A percentile compares a stretch with the other conserved stretches of the same genome.
Evolutionary conservation across 2,888 invertebrate genomes (phyloP).

Genomic region (Caradrina clavipalpis): DNA sequence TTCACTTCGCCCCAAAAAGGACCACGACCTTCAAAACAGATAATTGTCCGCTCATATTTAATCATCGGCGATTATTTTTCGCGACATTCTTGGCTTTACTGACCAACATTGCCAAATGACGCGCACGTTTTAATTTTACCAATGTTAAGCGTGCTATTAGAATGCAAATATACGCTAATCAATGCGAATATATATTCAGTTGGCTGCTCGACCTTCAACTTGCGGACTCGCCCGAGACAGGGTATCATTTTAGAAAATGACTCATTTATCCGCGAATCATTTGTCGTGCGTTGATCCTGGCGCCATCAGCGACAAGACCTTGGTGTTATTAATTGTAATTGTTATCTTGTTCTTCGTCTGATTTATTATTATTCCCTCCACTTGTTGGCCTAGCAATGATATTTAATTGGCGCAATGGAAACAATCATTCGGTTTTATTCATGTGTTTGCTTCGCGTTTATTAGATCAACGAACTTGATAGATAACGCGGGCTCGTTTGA

Average conservation of each 20-base stretch:
- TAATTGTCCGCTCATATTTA: constrained; percentile 46
- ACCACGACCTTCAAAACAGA: constrained; percentile 26
- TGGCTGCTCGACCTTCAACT: constrained; percentile 68
- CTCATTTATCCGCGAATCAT: constrained; percentile 63
- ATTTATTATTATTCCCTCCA: constrained; percentile 59
- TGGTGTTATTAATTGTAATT: constrained; percentile 56
- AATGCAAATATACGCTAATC: constrained; percentile 71
- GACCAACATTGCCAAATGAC: constrained; percentile 56
- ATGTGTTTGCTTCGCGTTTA: constrained; percentile 48
- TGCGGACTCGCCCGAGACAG: constrained; percentile 45
- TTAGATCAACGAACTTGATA: constrained; percentile 56
- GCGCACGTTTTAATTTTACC: constrained; percentile 47
- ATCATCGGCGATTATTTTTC: constrained; percentile 42
- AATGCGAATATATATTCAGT: constrained; percentile 68
- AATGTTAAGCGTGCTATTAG: constrained; percentile 54
- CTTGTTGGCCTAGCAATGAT: constrained; percentile 45
- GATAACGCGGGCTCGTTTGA: constrained; percentile 41
- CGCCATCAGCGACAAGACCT: constrained; percentile 59
- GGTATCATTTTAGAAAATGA: constrained; percentile 65
- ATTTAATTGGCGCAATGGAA: constrained; percentile 56
- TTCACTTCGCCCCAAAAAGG: constrained; percentile 41
- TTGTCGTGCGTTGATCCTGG: constrained; percentile 70
- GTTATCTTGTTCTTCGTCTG: constrained; percentile 47
- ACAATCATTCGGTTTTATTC: constrained; percentile 58
- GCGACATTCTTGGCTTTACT: constrained; percentile 42